Conservation (phyloP, 2,888 invertebrate species). For the Lottia gigantea region DNA sequence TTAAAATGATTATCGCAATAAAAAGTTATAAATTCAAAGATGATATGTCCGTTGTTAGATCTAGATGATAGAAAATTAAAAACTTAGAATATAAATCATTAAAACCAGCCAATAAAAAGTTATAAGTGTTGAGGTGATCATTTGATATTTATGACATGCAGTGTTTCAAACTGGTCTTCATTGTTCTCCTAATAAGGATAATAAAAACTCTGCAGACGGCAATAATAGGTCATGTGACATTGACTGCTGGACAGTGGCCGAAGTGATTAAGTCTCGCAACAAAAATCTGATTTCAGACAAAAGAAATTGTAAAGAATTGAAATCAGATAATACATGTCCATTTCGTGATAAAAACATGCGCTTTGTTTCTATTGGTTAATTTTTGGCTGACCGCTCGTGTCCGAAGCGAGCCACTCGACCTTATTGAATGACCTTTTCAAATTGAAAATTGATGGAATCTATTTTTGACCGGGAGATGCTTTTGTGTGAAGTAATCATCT, state of each 20-base stretch:
- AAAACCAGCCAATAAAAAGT: too few relatives aligned
- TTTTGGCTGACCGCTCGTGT: constrained; percentile 5
- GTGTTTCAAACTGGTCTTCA: background rate
- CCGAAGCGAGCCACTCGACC: constrained; percentile 7
- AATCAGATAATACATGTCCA: constrained; percentile 4
- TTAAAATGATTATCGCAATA: too few relatives aligned
- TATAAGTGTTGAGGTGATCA: too few relatives aligned
- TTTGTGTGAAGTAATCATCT: background rate
- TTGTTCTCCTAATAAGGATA: background rate
- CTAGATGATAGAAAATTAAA: too few relatives aligned
- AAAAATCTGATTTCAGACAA: constrained; percentile 6
- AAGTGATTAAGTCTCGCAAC: background rate
- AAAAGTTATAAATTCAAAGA: too few relatives aligned
- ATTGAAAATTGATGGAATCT: constrained; percentile 9
- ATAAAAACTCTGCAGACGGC: constrained; percentile 1
- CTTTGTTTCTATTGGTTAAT: background rate
- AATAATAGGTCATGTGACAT: background rate
- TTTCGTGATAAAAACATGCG: background rate
- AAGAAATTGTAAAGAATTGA: constrained; percentile 8
- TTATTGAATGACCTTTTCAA: background rate
- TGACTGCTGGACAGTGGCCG: background rate
- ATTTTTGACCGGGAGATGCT: background rate
- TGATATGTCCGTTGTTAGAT: too few relatives aligned
- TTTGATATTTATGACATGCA: too few relatives aligned
- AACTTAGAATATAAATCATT: too few relatives aligned